A percentile compares a stretch with the other conserved stretches of the same genome.
These are phyloP conservation scores for Drosophila bocki DNA, from an alignment of 1,140 invertebrate species.

Conservation along the genomic window DNA sequence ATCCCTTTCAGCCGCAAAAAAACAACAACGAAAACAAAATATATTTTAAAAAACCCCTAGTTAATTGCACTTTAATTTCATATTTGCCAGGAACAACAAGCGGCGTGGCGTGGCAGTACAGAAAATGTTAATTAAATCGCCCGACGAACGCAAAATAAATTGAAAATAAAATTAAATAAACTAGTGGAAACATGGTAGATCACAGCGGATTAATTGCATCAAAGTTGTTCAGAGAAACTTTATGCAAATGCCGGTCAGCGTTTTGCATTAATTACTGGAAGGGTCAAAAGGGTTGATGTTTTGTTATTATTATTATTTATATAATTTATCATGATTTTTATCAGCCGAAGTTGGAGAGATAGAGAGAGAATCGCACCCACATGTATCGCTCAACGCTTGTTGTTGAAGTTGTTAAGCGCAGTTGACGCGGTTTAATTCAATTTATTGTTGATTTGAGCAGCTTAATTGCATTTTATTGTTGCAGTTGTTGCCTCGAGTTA, in stretches of 20 bases:
- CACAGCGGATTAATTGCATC: constrained; percentile 51
- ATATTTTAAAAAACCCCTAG: constrained; percentile 10
- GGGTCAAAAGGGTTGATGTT: neutral
- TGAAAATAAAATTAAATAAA: constrained; percentile 52
- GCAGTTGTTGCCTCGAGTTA: constrained; percentile 25
- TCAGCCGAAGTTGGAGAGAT: constrained; percentile 5
- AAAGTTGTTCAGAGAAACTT: constrained; percentile 47
- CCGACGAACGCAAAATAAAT: constrained; percentile 25
- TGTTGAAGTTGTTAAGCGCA: constrained; percentile 30
- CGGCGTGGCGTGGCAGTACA: neutral
- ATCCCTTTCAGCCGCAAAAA: constrained; percentile 26
- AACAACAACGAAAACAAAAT: neutral
- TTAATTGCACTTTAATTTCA: constrained; percentile 54
- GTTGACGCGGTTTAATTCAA: constrained; percentile 76
- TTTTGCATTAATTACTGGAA: constrained; percentile 40
- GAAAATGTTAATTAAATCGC: constrained; percentile 46
- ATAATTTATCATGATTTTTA: neutral
- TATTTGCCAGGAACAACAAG: constrained; percentile 30
- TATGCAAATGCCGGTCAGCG: constrained; percentile 51
- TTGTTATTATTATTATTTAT: neutral
- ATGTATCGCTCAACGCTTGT: constrained; percentile 19
- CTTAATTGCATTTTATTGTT: constrained; percentile 76
- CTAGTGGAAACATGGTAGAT: constrained; percentile 35
- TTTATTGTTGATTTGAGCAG: constrained; percentile 73
- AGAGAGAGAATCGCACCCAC: constrained; percentile 22